phyloP scores from a whole-genome alignment of 2,888 invertebrate species.

The Amphipoea lucens region DNA sequence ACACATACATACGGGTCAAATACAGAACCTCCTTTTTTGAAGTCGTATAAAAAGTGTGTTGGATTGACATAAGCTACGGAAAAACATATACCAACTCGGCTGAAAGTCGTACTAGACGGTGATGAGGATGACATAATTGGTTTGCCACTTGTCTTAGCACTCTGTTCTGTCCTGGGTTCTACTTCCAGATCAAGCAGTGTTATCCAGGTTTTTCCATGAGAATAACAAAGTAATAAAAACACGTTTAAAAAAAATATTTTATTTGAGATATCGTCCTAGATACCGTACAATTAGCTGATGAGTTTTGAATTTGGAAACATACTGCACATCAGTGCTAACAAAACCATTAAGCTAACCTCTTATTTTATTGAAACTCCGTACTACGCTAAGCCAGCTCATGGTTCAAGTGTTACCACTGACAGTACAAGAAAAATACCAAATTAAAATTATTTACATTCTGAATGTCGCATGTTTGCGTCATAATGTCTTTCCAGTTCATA shows the following conservation, averaged over 20 bases:
- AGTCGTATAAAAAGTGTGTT: background rate
- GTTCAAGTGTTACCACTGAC: background rate
- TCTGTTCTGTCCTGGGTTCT: background rate
- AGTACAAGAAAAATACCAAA: background rate
- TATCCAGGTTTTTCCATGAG: background rate
- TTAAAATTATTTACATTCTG: background rate
- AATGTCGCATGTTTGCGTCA: conserved; percentile 2
- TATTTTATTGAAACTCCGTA: background rate
- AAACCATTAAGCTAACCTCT: background rate
- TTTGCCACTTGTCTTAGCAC: background rate
- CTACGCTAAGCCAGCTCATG: background rate
- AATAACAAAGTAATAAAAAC: no score
- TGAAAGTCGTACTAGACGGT: background rate
- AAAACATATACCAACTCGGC: background rate
- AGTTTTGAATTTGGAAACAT: background rate
- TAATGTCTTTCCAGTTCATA: background rate
- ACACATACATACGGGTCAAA: no score
- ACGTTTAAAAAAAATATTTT: background rate
- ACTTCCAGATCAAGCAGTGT: background rate
- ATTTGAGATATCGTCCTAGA: background rate
- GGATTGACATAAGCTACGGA: background rate
- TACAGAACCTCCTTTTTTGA: no score
- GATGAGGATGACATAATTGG: background rate
- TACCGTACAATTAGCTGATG: background rate
- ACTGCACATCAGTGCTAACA: background rate